These are phyloP conservation scores for Xylophagus ater DNA, from an alignment of 2,888 invertebrate genomes.

Conservation along the genomic window DNA sequence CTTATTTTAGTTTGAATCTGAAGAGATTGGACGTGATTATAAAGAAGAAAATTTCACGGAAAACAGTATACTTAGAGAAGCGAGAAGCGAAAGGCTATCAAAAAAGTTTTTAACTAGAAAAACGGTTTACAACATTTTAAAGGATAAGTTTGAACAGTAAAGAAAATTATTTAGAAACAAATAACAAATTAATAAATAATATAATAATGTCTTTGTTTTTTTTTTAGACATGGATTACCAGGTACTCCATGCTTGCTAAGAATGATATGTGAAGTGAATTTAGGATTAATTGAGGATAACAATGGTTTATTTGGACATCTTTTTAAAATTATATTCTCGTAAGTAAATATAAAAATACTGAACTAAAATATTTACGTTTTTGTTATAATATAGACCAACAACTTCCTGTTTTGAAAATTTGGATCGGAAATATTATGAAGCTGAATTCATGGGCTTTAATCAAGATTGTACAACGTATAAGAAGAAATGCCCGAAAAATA, in stretches of 20 bases:
- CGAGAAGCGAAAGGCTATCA: no score
- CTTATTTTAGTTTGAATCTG: constrained; percentile 3
- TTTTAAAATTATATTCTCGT: constrained; percentile 57
- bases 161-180: constrained; percentile 14
- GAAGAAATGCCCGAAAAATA: constrained; percentile 43
- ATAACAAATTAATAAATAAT: neutral
- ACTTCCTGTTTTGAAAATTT: constrained; percentile 46
- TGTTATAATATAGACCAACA: constrained; percentile 53
- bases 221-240: constrained; percentile 45
- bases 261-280: constrained; percentile 54
- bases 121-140: constrained; percentile 44
- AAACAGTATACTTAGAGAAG: no score
- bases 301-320: constrained; percentile 58
- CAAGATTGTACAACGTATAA: constrained; percentile 43
- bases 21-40: constrained; percentile 14
- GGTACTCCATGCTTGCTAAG: constrained; percentile 52
- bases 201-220: neutral
- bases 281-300: constrained; percentile 29
- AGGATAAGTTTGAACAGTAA: constrained; percentile 47
- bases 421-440: constrained; percentile 45
- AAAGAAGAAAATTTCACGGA: constrained; percentile 41
- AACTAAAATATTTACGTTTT: constrained; percentile 16
- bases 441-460: constrained; percentile 45
- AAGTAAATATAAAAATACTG: constrained; percentile 31
- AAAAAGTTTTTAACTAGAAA: constrained; percentile 38